These are phyloP conservation scores for Dendropsophus ebraccatus DNA, from an alignment of 2,113 vertebrate genomes.

Conservation along the genomic window DNA sequence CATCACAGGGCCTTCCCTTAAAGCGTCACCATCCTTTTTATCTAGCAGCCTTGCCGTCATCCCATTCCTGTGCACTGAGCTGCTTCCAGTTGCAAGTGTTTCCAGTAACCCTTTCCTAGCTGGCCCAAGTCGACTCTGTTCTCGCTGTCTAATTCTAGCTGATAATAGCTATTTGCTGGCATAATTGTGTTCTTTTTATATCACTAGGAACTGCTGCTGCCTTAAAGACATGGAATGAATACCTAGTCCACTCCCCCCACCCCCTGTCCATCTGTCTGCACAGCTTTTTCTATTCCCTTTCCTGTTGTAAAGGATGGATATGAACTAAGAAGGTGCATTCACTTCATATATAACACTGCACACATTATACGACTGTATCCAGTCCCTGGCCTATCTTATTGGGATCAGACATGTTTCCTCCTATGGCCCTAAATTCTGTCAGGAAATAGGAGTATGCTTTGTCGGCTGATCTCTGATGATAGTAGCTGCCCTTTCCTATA, in stretches of 20 bases:
- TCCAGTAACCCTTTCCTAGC: conserved; percentile 1
- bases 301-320: neutral
- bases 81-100: neutral
- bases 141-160: neutral
- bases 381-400: neutral
- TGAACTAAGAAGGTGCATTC: conserved; percentile 38
- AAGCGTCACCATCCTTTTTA: neutral
- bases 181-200: conserved; percentile 21
- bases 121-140: neutral
- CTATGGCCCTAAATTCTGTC: neutral
- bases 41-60: neutral
- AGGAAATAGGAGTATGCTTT: neutral
- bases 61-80: conserved; percentile 10
- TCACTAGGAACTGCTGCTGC: conserved; percentile 42
- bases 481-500: neutral
- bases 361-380: neutral
- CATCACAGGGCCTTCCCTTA: neutral
- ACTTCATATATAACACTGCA: neutral
- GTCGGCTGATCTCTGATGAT: neutral
- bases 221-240: conserved; percentile 51
- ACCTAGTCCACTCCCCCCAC: neutral
- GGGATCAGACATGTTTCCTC: neutral
- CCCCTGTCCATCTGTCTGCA: neutral
- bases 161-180: neutral
- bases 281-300: neutral